Percentiles rank a stretch among this genome's conserved stretches.
These are phyloP conservation scores for Pangasius sanitwongsei DNA, from an alignment of 2,797 vertebrate genomes.

Conservation along the genomic window DNA sequence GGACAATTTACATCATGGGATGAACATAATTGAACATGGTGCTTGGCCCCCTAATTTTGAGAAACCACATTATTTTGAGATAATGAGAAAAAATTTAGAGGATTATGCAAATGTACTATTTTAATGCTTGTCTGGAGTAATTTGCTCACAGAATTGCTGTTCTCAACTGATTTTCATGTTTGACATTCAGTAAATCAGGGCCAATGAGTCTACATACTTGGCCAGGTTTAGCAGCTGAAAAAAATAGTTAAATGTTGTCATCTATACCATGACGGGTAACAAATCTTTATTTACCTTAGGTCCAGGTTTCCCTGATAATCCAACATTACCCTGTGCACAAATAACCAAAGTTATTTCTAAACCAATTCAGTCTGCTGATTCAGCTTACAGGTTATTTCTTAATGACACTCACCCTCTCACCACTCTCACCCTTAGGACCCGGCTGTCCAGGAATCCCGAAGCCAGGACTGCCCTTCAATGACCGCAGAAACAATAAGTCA, in stretches of 20 bases:
- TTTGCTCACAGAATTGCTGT: neutral
- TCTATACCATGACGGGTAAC: neutral
- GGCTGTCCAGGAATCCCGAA: slow-evolving; percentile 88
- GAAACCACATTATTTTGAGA: neutral
- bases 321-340: slow-evolving; percentile 84
- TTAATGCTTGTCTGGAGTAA: neutral
- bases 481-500: slow-evolving; percentile 40
- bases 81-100: neutral
- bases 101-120: neutral
- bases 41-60: neutral
- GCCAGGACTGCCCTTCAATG: slow-evolving; percentile 82
- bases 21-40: neutral
- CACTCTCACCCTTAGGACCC: slow-evolving; percentile 85
- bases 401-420: slow-evolving; percentile 81
- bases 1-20: neutral
- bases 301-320: slow-evolving; percentile 88
- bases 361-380: neutral
- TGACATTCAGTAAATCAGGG: neutral
- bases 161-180: neutral
- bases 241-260: neutral
- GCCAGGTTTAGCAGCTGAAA: neutral
- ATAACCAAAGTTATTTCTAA: slow-evolving; percentile 18
- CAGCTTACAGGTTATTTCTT: neutral
- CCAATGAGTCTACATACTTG: neutral
- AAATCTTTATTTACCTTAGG: slow-evolving; percentile 76